These are phyloP conservation scores for Cyprinodon variegatus DNA, from an alignment of 2,113 vertebrate genomes.

Conservation along the genomic window DNA sequence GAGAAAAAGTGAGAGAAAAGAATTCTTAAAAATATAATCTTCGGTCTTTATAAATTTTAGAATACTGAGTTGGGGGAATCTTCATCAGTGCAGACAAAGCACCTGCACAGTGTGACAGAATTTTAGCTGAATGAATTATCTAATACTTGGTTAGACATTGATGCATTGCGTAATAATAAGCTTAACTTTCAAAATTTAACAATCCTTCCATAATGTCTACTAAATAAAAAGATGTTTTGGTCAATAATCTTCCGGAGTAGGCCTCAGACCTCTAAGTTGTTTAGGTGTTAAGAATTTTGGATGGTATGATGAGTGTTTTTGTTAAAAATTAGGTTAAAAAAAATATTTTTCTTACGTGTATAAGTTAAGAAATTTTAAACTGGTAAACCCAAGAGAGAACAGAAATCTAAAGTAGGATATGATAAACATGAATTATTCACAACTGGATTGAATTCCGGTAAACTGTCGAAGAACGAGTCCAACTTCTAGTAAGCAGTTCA, in stretches of 20 bases:
- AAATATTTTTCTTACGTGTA: no score
- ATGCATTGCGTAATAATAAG: no score
- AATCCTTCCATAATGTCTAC: not conserved
- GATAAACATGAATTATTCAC: not conserved
- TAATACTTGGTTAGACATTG: no score
- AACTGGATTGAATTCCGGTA: not conserved
- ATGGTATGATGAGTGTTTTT: not conserved
- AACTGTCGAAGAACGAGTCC: constrained; percentile 2
- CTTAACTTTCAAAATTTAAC: not conserved
- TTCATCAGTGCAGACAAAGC: not conserved
- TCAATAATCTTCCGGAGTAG: not conserved
- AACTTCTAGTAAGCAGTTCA: not conserved
- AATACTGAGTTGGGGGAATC: no score
- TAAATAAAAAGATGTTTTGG: no score
- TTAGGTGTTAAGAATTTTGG: not conserved
- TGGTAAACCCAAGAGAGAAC: not conserved
- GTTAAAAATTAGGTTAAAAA: no score
- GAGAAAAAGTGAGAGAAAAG: no score
- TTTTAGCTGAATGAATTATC: no score
- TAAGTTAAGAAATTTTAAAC: not conserved
- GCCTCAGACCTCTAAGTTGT: not conserved
- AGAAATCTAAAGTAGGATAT: no score
- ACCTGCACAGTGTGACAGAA: not conserved
- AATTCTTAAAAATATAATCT: no score
- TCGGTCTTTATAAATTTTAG: no score